Percentiles rank a stretch among this genome's conserved stretches.
These are phyloP conservation scores for Lutjanus argentimaculatus DNA, from an alignment of 2,797 vertebrate genomes.

Conservation along the genomic window DNA sequence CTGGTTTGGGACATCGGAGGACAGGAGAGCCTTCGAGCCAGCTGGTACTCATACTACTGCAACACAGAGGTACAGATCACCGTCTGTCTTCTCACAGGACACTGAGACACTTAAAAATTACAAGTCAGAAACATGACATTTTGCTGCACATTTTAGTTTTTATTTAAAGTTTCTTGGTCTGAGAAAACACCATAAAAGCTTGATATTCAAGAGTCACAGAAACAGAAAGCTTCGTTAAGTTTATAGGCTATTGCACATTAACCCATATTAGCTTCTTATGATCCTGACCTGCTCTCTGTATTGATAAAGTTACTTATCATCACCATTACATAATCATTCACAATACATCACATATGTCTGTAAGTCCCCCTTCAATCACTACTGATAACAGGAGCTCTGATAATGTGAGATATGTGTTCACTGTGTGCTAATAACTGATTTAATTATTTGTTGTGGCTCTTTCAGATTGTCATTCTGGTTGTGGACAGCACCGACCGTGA, in stretches of 20 bases:
- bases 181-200: not conserved
- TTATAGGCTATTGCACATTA: constrained; percentile 7
- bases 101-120: too few relatives aligned
- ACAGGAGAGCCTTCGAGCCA: constrained; percentile 88
- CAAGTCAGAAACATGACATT: constrained; percentile 1
- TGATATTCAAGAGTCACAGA: not conserved
- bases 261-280: not conserved
- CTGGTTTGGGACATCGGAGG: constrained; percentile 92
- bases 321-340: constrained; percentile 30
- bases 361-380: not conserved
- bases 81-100: not conserved
- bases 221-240: constrained; percentile 1
- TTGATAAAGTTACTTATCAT: constrained; percentile 20
- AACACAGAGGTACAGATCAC: constrained; percentile 87
- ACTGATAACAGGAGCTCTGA: not conserved
- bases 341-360: not conserved
- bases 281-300: not conserved
- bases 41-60: constrained; percentile 89
- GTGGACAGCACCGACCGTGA: constrained; percentile 92
- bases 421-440: not conserved
- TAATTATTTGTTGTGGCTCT: constrained; percentile 2
- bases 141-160: not conserved
- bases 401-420: not conserved
- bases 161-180: not conserved
- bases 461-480: constrained; percentile 91